Evolutionary conservation across 2,888 invertebrate species (phyloP).

Genomic region (Eupithecia subumbrata): DNA sequence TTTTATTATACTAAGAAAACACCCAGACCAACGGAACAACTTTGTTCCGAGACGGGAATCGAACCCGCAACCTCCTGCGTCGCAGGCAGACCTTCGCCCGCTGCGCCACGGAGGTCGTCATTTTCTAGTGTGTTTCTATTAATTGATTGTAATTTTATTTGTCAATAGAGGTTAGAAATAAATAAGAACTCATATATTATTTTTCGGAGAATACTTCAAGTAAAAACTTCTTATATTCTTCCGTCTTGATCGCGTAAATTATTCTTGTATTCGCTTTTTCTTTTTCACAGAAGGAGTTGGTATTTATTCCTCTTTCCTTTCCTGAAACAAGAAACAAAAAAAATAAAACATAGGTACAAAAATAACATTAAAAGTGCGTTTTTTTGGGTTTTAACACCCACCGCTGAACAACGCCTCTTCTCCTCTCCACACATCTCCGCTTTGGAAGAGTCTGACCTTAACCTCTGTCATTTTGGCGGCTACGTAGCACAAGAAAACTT

Average conservation of each 20-base stretch:
- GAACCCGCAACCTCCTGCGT: too few species aligned
- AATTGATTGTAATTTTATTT: too few species aligned
- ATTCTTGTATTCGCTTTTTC: conserved; percentile 64
- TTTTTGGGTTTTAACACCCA: too few species aligned
- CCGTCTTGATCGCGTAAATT: conserved; percentile 59
- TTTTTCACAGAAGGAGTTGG: conserved; percentile 60
- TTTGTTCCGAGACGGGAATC: too few species aligned
- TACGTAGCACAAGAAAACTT: background rate
- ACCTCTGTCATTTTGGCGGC: background rate
- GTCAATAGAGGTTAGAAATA: too few species aligned
- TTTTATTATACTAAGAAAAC: too few species aligned
- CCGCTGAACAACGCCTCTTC: too few species aligned
- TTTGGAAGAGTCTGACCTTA: background rate
- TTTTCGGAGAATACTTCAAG: conserved; percentile 55
- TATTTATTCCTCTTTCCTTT: conserved; percentile 61
- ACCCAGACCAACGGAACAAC: too few species aligned
- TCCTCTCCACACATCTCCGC: too few species aligned
- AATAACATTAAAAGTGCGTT: background rate
- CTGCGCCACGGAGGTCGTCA: too few species aligned
- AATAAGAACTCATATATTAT: background rate
- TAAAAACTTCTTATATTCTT: conserved; percentile 62
- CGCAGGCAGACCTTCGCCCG: too few species aligned
- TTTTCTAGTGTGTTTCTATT: too few species aligned
- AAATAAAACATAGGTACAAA: background rate
- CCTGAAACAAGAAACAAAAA: conserved; percentile 52